Conservation (phyloP, 2,797 vertebrate genomes). For the Coreius guichenoti region DNA sequence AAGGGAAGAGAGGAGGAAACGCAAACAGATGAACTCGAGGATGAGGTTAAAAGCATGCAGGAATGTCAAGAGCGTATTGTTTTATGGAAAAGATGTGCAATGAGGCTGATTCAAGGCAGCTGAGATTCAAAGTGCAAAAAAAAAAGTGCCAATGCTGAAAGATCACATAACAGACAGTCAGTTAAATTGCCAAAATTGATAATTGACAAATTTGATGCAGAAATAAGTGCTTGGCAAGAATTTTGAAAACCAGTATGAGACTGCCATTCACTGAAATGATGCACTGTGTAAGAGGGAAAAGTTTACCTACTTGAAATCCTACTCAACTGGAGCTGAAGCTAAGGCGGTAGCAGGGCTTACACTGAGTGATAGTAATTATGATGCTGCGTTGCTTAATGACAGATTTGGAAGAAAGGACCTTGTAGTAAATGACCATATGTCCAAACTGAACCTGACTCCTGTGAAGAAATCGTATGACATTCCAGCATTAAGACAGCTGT, state of each 20-base stretch:
- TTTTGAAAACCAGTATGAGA: background rate
- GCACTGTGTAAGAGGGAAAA: background rate
- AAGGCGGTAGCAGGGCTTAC: background rate
- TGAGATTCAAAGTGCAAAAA: background rate
- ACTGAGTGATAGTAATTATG: background rate
- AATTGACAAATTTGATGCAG: background rate
- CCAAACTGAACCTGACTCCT: background rate
- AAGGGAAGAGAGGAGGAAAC: background rate
- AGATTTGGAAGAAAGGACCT: background rate
- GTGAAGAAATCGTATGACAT: background rate
- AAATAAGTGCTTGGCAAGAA: background rate
- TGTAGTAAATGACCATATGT: background rate
- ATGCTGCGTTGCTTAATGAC: background rate
- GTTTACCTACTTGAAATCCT: background rate
- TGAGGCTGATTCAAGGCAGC: background rate
- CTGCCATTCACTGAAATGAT: background rate
- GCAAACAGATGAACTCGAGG: background rate
- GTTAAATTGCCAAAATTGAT: constrained; percentile 6
- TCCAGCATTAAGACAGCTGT: background rate
- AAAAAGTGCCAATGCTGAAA: background rate
- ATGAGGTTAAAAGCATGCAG: background rate
- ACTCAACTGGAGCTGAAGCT: background rate
- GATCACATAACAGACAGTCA: background rate
- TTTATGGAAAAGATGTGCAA: background rate
- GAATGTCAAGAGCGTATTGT: too few relatives aligned